Conservation (phyloP, 2,888 invertebrate species). For the Masnerella sp. region DNA sequence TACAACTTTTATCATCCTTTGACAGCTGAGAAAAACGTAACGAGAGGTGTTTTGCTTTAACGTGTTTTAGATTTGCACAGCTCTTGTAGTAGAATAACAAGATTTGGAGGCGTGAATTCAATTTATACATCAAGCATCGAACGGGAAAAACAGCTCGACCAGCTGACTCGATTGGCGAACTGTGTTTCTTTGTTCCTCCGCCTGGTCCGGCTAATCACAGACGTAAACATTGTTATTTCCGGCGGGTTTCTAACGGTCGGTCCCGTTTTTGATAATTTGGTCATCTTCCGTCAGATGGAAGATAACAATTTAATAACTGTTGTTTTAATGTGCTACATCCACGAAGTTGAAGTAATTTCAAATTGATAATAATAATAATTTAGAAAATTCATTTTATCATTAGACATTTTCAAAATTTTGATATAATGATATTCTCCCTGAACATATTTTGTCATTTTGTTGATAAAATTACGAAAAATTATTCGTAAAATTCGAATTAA, state of each 20-base stretch:
- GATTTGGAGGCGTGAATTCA: slow-evolving; percentile 52
- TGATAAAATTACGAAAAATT: too few species aligned
- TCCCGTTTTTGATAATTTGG: slow-evolving; percentile 25
- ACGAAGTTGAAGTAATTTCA: too few species aligned
- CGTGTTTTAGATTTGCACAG: slow-evolving; percentile 55
- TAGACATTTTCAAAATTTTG: too few species aligned
- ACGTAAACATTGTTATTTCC: slow-evolving; percentile 23
- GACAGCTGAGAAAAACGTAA: slow-evolving; percentile 51
- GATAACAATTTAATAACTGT: not conserved
- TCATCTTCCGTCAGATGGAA: not conserved
- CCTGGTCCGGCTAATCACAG: slow-evolving; percentile 7
- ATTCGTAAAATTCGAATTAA: too few species aligned
- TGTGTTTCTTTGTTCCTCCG: not conserved
- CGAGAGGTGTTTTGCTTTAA: slow-evolving; percentile 57
- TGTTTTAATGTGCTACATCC: too few species aligned
- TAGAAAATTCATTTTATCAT: too few species aligned
- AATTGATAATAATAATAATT: too few species aligned
- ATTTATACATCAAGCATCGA: slow-evolving; percentile 50
- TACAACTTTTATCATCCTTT: slow-evolving; percentile 56
- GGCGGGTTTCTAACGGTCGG: slow-evolving; percentile 6
- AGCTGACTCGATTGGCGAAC: slow-evolving; percentile 13
- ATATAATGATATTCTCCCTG: too few species aligned
- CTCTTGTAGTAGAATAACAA: slow-evolving; percentile 45
- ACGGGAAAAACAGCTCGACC: slow-evolving; percentile 31
- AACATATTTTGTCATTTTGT: too few species aligned